Conservation (phyloP, 2,888 invertebrate species). For the Orthosia gothica region DNA sequence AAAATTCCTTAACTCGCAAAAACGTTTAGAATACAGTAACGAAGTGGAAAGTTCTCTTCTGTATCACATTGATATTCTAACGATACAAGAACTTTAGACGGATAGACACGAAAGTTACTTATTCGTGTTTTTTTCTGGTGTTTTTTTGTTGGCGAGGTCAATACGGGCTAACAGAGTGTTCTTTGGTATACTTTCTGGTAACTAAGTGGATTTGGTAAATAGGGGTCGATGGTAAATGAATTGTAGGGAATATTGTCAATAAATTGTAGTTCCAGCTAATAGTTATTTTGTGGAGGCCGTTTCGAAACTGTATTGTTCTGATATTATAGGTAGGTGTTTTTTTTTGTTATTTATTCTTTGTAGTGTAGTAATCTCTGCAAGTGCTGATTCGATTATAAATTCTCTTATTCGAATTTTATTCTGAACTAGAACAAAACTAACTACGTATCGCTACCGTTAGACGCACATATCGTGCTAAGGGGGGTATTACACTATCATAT, state of each 20-base stretch:
- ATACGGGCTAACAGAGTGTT: constrained; percentile 43
- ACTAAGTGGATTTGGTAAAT: constrained; percentile 36
- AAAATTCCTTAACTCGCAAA: constrained; percentile 63
- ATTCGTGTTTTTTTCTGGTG: constrained; percentile 46
- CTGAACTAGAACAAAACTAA: background rate
- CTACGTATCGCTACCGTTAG: background rate
- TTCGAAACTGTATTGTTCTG: background rate
- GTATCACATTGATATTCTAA: constrained; percentile 70
- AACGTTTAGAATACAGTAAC: constrained; percentile 67
- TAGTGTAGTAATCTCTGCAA: background rate
- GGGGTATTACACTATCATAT: no score
- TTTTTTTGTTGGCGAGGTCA: constrained; percentile 51
- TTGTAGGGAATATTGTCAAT: constrained; percentile 11
- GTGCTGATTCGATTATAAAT: no score
- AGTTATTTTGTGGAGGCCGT: background rate
- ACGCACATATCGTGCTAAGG: background rate
- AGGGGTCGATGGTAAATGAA: constrained; percentile 34
- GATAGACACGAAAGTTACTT: constrained; percentile 52
- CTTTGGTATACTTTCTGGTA: constrained; percentile 36
- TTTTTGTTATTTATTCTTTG: no score
- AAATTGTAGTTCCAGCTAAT: background rate
- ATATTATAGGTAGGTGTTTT: no score
- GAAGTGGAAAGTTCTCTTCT: constrained; percentile 56
- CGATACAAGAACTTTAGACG: constrained; percentile 65
- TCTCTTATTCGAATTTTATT: no score